Evolutionary conservation across 2,888 invertebrate species (phyloP).

Genomic region (Perdita meconis): DNA sequence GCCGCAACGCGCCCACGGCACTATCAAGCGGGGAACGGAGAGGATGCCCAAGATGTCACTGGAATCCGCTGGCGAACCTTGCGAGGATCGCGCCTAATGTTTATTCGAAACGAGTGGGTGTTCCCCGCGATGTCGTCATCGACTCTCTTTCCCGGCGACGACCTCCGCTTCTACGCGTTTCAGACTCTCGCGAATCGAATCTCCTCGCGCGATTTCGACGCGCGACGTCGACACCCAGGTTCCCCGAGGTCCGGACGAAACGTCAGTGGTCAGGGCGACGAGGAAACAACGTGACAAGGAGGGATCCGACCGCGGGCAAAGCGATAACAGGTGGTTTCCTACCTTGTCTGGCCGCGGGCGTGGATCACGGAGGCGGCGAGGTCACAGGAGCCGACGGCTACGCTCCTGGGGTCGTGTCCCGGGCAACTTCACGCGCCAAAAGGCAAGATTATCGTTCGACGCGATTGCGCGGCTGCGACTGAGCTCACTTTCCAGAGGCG

Average conservation of each 20-base stretch:
- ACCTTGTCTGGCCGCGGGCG: constrained; percentile 49
- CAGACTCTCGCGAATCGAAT: background rate
- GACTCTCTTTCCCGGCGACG: background rate
- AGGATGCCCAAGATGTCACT: background rate
- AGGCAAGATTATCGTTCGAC: constrained; percentile 73
- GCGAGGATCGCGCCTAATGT: background rate
- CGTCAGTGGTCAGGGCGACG: background rate
- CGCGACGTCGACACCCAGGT: background rate
- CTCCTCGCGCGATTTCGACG: background rate
- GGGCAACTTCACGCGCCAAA: constrained; percentile 66
- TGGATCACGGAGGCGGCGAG: constrained; percentile 30
- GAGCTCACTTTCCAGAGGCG: constrained; percentile 64
- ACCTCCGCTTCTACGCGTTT: background rate
- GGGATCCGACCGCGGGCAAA: constrained; percentile 9
- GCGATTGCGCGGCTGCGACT: constrained; percentile 81
- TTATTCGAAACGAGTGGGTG: constrained; percentile 13
- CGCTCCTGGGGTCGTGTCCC: constrained; percentile 53
- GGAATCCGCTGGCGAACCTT: background rate
- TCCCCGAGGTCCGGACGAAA: background rate
- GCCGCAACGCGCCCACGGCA: too few relatives aligned
- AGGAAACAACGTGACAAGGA: background rate
- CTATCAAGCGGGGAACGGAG: too few relatives aligned
- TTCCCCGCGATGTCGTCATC: constrained; percentile 22
- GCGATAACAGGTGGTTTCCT: constrained; percentile 52
- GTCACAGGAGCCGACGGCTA: constrained; percentile 19